A percentile compares a stretch with the other conserved stretches of the same genome.
Conservation (phyloP, 2,797 vertebrate species). For the Xenentodon cancila region DNA sequence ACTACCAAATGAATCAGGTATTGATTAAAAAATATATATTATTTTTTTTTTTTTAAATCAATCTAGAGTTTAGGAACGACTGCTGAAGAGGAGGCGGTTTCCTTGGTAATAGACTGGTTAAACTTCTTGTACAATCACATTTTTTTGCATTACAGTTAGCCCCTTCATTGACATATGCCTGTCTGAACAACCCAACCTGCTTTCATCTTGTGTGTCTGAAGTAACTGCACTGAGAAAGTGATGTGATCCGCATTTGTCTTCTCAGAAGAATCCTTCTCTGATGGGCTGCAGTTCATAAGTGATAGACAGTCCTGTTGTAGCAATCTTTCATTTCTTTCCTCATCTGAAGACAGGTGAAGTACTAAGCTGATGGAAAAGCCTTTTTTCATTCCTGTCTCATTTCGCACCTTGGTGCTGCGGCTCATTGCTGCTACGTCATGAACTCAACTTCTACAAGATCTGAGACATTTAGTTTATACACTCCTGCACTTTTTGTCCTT, state of each 20-base stretch:
- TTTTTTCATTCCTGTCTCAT: conserved; percentile 65
- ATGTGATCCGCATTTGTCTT: conserved; percentile 60
- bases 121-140: not conserved
- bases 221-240: conserved; percentile 31
- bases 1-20: no score
- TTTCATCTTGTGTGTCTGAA: conserved; percentile 49
- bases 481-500: conserved; percentile 49
- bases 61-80: no score
- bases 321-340: conserved; percentile 63
- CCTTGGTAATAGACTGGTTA: no score
- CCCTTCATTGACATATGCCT: conserved; percentile 27
- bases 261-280: conserved; percentile 45
- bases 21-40: no score
- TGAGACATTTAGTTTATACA: conserved; percentile 44
- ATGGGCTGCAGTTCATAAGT: conserved; percentile 60
- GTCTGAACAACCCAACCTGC: conserved; percentile 53
- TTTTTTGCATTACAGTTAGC: not conserved
- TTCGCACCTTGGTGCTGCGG: conserved; percentile 42
- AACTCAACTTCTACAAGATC: conserved; percentile 38
- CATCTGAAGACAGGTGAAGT: conserved; percentile 64
- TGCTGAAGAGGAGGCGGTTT: no score
- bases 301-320: conserved; percentile 64
- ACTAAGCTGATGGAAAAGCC: conserved; percentile 66
- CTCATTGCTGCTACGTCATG: conserved; percentile 54
- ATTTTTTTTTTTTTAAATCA: no score